Evolutionary conservation across 2,113 vertebrate genomes (phyloP), one percentile per base, ranked within the genome.

Genomic region (Prunella himalayana): DNA sequence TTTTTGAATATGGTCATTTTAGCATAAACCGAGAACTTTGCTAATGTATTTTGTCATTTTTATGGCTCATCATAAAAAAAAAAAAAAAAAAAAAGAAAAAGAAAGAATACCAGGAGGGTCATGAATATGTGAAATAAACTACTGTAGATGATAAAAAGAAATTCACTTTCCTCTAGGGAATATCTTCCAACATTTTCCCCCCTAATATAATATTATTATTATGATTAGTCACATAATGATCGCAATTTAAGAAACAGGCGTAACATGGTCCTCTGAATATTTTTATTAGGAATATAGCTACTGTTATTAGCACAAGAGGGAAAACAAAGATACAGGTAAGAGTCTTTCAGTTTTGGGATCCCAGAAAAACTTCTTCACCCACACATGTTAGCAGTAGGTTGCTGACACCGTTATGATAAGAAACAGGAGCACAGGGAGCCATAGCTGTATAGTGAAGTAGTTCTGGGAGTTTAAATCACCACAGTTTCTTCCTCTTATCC

Each of bases 1-100:
- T 98, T 98, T 97, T 98, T 98, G 98, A 98, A 98, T 98, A 98
- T 98, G 97, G 97, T 98, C 97, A 98, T 98, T 98, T 98, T 97
- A 98, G 98, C 97, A 98, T 97, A 98, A 98, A 98, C 90, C 80
- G 92, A 98, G 97, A 98, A 98, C 97, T 98, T 98, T 97, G 98
- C 97, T 98, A 98, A 98, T 98, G 97, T 98, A 97, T 98, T 98
- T 98, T 98, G 98, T 98, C 97, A 97, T 98, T 98, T 98, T 98
- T 98, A 98, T 98, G 98, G 97, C 98, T 97, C 97, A 77, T 98
- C 97, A 97, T 97, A 97, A 98, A 97, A 97, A 94, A 94, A 86
- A 85, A n/a, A 92, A 80, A 35, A 92, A 91, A 96, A 96, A 37
- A 64, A 71, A 71, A 86, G 91, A 94, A 37, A 37, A 37, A 37